These are phyloP conservation scores for Elephas maximus DNA, from an alignment of 2,113 vertebrate genomes.

Conservation along the genomic window DNA sequence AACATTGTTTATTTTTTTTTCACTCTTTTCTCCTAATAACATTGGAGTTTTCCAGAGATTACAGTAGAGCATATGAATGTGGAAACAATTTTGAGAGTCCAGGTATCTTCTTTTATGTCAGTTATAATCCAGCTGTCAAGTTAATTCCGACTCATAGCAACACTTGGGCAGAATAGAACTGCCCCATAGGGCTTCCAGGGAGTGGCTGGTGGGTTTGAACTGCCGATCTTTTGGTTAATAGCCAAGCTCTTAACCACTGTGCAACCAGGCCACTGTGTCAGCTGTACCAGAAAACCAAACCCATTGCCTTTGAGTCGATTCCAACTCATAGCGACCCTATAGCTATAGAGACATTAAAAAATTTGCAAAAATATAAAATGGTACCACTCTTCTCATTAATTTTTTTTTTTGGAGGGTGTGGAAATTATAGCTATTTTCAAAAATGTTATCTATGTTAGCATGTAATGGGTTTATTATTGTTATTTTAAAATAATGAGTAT, in stretches of 20 bases:
- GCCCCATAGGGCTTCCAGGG: too few species aligned
- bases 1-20: not conserved
- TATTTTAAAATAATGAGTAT: conserved; percentile 13
- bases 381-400: not conserved
- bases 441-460: not conserved
- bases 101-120: not conserved
- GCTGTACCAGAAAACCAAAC: too few species aligned
- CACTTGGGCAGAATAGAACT: too few species aligned
- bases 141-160: too few species aligned
- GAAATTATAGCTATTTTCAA: conserved; percentile 30
- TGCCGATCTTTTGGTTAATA: too few species aligned
- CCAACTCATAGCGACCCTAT: too few species aligned
- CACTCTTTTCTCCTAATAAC: not conserved
- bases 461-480: not conserved
- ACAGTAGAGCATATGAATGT: not conserved
- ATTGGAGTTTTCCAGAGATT: conserved; percentile 42
- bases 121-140: too few species aligned
- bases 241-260: too few species aligned
- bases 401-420: not conserved
- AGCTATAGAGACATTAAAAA: too few species aligned
- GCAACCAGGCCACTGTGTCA: too few species aligned
- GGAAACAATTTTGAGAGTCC: conserved; percentile 5
- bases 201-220: too few species aligned
- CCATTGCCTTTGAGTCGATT: too few species aligned
- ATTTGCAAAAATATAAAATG: not conserved